These are phyloP conservation scores for Dinoponera quadriceps DNA, from an alignment of 1,140 invertebrate genomes.

Conservation along the genomic window DNA sequence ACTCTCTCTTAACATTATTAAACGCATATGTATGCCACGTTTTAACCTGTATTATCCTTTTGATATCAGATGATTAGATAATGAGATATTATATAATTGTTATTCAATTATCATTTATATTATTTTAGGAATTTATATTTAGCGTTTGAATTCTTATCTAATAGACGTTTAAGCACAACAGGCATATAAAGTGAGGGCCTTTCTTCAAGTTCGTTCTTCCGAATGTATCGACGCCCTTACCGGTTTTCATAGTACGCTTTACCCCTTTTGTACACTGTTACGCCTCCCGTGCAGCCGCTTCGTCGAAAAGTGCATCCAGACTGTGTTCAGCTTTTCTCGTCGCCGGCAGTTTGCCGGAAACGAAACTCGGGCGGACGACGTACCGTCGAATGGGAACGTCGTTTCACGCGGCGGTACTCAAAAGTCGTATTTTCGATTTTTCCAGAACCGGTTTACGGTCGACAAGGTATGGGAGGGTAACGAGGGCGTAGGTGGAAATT, in stretches of 20 bases:
- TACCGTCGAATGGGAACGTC: slow-evolving; percentile 53
- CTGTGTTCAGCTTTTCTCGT: slow-evolving; percentile 58
- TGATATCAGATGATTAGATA: not conserved
- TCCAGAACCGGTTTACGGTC: slow-evolving; percentile 46
- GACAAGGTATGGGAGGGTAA: not conserved
- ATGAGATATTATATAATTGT: no score
- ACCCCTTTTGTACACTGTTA: not conserved
- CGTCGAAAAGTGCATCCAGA: slow-evolving; percentile 57
- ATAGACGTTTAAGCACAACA: no score
- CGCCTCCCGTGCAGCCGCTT: slow-evolving; percentile 14
- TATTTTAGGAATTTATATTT: not conserved
- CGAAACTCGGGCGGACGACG: slow-evolving; percentile 61
- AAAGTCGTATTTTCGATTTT: slow-evolving; percentile 61
- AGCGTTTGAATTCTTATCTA: slow-evolving; percentile 2
- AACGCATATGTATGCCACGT: not conserved
- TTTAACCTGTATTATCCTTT: not conserved
- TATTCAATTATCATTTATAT: not conserved
- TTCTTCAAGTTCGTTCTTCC: not conserved
- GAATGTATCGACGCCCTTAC: not conserved
- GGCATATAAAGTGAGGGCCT: not conserved
- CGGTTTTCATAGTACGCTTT: slow-evolving; percentile 20
- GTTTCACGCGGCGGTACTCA: slow-evolving; percentile 51
- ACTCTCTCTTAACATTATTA: slow-evolving; percentile 29
- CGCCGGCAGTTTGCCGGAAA: slow-evolving; percentile 59
- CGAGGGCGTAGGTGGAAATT: slow-evolving; percentile 30